A percentile compares a stretch with the other conserved stretches of the same genome.
phyloP scores from a whole-genome alignment of 2,888 invertebrate species.

The Mayetiola destructor region DNA sequence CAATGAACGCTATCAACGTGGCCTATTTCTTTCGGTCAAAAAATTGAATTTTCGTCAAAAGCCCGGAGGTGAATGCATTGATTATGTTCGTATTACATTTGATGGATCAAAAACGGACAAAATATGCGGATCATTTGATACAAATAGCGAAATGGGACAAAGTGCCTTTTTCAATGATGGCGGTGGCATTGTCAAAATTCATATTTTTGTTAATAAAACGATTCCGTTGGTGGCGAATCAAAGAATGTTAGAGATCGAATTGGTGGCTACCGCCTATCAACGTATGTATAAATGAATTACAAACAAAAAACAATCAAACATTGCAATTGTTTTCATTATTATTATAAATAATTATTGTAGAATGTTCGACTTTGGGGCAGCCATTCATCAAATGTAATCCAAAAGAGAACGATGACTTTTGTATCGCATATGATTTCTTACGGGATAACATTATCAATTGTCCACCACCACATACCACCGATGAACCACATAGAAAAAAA shows the following conservation, averaged over 20 bases:
- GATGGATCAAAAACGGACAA: neutral
- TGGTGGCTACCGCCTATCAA: neutral
- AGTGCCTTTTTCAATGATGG: neutral
- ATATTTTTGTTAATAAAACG: neutral
- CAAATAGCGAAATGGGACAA: neutral
- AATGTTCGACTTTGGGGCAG: too few species aligned
- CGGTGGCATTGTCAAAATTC: neutral
- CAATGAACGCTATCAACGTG: neutral
- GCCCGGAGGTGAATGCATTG: neutral
- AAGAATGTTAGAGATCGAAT: neutral
- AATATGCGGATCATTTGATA: neutral
- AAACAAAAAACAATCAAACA: too few species aligned
- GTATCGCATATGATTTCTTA: neutral
- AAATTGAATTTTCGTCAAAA: neutral
- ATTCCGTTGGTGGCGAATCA: neutral
- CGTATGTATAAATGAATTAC: neutral
- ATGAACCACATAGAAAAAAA: neutral
- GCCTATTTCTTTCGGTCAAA: neutral
- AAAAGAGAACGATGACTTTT: neutral
- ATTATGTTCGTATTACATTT: neutral
- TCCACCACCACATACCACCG: neutral
- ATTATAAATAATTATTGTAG: too few species aligned
- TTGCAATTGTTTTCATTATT: too few species aligned
- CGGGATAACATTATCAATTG: neutral
- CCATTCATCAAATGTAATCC: neutral